phyloP scores from a whole-genome alignment of 2,113 vertebrate species.

The Jaculus jaculus region DNA sequence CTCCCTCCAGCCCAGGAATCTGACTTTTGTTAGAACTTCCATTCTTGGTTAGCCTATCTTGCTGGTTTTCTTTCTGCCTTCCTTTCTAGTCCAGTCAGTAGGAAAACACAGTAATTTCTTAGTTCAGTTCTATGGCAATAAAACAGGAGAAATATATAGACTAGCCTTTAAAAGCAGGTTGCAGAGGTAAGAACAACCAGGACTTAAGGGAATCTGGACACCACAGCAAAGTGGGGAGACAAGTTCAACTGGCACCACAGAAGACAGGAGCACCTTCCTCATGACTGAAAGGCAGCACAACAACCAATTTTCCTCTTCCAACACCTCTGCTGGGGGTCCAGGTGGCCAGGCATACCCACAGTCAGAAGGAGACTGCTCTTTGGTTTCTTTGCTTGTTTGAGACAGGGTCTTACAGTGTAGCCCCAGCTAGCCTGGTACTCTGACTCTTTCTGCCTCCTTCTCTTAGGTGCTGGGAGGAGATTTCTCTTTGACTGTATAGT shows the following conservation, averaged over 20 bases:
- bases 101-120: background rate
- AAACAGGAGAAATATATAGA: background rate
- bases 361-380: background rate
- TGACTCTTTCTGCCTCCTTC: background rate
- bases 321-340: background rate
- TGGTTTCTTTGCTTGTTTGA: background rate
- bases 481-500: background rate
- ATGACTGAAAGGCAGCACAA: background rate
- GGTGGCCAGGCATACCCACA: background rate
- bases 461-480: background rate
- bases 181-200: background rate
- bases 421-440: background rate
- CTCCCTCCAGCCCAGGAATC: too few species aligned
- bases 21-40: background rate
- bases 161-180: background rate
- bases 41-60: background rate
- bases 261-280: background rate
- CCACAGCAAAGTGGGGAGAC: background rate
- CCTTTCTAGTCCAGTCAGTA: background rate
- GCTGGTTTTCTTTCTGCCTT: background rate
- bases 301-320: background rate
- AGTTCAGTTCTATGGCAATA: background rate
- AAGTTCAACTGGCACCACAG: background rate
- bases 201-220: background rate
- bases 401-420: background rate